Evolutionary conservation across 1,140 invertebrate species (phyloP).

Genomic region (Drosophila miranda): DNA sequence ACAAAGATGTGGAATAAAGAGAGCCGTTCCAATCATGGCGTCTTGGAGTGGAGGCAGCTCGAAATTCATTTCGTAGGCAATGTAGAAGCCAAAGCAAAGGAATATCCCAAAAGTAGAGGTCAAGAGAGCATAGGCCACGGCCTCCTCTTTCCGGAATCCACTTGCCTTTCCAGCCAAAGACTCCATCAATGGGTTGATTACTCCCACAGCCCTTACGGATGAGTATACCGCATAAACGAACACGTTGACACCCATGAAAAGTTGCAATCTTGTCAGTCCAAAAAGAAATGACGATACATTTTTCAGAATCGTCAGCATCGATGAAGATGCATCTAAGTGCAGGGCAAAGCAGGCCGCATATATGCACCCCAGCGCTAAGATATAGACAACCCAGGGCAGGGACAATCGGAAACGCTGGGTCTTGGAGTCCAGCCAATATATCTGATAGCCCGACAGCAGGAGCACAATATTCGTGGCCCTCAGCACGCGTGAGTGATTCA

Average conservation of each 20-base stretch:
- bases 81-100: conserved; percentile 54
- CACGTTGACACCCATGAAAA: conserved; percentile 58
- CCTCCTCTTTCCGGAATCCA: conserved; percentile 20
- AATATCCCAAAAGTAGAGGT: conserved; percentile 57
- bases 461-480: conserved; percentile 55
- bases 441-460: conserved; percentile 62
- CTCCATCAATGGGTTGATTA: conserved; percentile 34
- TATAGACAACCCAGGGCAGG: conserved; percentile 34
- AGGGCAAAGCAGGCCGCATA: conserved; percentile 63
- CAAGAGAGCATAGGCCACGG: conserved; percentile 52
- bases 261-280: conserved; percentile 47
- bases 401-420: conserved; percentile 53
- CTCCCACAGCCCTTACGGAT: conserved; percentile 33
- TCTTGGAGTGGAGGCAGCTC: conserved; percentile 63
- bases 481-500: conserved; percentile 63
- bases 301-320: conserved; percentile 48
- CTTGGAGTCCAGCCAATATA: conserved; percentile 60
- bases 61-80: conserved; percentile 74
- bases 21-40: conserved; percentile 55
- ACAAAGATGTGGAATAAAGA: conserved; percentile 67
- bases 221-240: conserved; percentile 54
- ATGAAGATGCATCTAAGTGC: conserved; percentile 51
- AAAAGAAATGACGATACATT: conserved; percentile 67
- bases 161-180: conserved; percentile 11
- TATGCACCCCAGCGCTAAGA: conserved; percentile 47